phyloP scores from a whole-genome alignment of 2,113 vertebrate species.

The Corythornis madagascariensis region DNA sequence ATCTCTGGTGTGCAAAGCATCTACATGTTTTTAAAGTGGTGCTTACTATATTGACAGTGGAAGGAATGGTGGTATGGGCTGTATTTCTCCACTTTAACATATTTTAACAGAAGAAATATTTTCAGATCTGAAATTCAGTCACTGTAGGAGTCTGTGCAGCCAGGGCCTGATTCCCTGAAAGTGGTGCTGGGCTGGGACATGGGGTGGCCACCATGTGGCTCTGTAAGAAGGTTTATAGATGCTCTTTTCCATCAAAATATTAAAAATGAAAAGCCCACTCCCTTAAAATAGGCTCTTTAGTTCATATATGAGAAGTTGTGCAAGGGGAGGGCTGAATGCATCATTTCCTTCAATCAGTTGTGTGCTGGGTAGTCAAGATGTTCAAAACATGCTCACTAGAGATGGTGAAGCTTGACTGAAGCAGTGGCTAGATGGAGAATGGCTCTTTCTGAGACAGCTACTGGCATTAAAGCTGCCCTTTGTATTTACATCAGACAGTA shows the following conservation, averaged over 20 bases:
- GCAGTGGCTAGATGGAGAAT: background rate
- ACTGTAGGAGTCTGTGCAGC: background rate
- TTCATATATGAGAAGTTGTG: background rate
- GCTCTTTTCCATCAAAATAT: background rate
- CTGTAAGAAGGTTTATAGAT: background rate
- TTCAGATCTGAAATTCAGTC: background rate
- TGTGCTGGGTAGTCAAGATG: background rate
- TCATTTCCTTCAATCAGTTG: background rate
- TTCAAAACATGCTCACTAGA: fast-evolving
- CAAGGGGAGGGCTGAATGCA: fast-evolving
- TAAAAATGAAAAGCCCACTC: background rate
- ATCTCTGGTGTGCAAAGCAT: fast-evolving
- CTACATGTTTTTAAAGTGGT: background rate
- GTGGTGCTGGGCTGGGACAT: fast-evolving
- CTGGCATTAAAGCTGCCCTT: background rate
- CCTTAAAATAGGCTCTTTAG: background rate
- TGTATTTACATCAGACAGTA: background rate
- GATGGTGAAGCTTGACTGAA: background rate
- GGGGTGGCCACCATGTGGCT: fast-evolving
- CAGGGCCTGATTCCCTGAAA: background rate
- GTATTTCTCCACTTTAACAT: background rate
- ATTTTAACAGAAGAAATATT: background rate
- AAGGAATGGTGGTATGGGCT: background rate
- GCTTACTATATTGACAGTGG: background rate
- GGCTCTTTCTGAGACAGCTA: background rate